Evolutionary conservation across 2,888 invertebrate species (phyloP).

Genomic region (Dione juno): DNA sequence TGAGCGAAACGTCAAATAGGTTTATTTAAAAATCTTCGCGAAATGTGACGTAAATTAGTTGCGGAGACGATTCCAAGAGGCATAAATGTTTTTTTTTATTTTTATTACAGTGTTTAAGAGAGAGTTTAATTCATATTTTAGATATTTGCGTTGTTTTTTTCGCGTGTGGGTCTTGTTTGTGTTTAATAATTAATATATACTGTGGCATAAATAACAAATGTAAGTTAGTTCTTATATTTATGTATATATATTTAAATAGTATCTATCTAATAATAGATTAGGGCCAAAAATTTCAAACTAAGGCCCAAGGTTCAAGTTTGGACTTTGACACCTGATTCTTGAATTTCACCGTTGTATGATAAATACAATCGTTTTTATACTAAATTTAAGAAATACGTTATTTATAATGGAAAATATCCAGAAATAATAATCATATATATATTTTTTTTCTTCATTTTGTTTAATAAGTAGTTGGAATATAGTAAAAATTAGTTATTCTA

Average conservation of each 20-base stretch:
- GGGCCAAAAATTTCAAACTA: background rate
- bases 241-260: background rate
- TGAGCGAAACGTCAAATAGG: background rate
- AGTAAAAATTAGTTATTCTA: no score
- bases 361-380: background rate
- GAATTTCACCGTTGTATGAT: background rate
- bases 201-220: background rate
- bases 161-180: background rate
- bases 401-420: no score
- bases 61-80: slow-evolving; percentile 10
- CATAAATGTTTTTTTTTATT: background rate
- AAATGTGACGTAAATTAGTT: slow-evolving; percentile 24
- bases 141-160: background rate
- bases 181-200: background rate
- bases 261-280: slow-evolving; percentile 7
- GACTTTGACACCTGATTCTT: slow-evolving; percentile 4
- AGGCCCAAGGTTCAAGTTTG: slow-evolving; percentile 1
- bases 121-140: slow-evolving; percentile 5
- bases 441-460: no score
- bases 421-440: no score
- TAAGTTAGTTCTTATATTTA: background rate
- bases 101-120: background rate
- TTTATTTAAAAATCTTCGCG: slow-evolving; percentile 17
- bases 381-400: no score
- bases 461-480: no score